phyloP scores from a whole-genome alignment of 37 sponge, comb jelly and placozoan species.

The Axinella damicornis region DNA sequence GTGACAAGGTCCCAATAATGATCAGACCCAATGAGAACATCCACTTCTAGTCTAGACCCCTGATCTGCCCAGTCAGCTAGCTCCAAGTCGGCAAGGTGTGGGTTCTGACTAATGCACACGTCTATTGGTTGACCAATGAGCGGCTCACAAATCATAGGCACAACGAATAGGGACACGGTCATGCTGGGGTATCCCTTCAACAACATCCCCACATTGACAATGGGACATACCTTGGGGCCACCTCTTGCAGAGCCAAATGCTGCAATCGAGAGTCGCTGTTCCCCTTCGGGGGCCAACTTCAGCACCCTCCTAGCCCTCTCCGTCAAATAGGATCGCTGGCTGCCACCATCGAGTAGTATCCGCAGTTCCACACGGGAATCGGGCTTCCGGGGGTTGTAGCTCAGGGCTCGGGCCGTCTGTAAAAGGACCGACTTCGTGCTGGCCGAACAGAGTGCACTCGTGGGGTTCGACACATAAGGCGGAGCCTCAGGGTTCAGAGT shows the following conservation, averaged over 20 bases:
- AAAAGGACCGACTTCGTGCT: too few relatives aligned
- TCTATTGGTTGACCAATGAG: slow-evolving; percentile 29
- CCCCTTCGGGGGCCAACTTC: slow-evolving; percentile 1
- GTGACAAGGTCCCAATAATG: slow-evolving; percentile 52
- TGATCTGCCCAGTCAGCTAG: slow-evolving; percentile 24
- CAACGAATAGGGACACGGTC: too few relatives aligned
- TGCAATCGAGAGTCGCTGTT: slow-evolving; percentile 1
- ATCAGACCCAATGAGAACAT: too few relatives aligned
- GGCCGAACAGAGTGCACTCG: too few relatives aligned
- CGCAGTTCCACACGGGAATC: neutral
- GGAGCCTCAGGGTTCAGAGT: too few relatives aligned
- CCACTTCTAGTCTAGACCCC: neutral
- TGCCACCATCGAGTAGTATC: slow-evolving; percentile 50
- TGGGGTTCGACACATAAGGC: too few relatives aligned
- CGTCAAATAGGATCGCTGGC: slow-evolving; percentile 46
- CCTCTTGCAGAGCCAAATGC: slow-evolving; percentile 26
- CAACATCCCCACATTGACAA: too few relatives aligned
- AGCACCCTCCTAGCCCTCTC: slow-evolving; percentile 17
- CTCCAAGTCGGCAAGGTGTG: slow-evolving; percentile 18
- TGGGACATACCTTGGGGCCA: slow-evolving; percentile 15
- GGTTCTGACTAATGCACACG: neutral
- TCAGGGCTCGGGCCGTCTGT: slow-evolving; percentile 38
- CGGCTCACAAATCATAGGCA: slow-evolving; percentile 51
- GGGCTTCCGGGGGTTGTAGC: slow-evolving; percentile 7
- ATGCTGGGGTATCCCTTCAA: too few relatives aligned